These are phyloP conservation scores for Tachina fera DNA, from an alignment of 2,888 invertebrate genomes.

Conservation along the genomic window DNA sequence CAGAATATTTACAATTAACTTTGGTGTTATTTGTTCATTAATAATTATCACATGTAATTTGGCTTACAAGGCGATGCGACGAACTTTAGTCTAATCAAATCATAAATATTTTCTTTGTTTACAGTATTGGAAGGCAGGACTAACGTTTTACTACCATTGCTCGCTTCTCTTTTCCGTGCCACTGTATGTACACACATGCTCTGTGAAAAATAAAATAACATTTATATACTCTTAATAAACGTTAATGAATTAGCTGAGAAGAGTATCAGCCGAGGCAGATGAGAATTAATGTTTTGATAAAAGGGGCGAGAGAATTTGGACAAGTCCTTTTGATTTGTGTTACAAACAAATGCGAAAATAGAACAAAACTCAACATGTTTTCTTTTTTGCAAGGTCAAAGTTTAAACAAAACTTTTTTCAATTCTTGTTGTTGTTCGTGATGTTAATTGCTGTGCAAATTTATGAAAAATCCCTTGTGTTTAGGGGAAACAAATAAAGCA, in stretches of 20 bases:
- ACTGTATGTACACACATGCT: not conserved
- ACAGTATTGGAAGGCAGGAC: too few relatives aligned
- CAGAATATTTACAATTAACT: too few relatives aligned
- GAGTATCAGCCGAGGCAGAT: conserved; percentile 16
- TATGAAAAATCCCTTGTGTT: conserved; percentile 28
- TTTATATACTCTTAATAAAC: conserved; percentile 24
- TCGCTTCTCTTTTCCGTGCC: not conserved
- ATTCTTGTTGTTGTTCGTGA: conserved; percentile 24
- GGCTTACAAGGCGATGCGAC: too few relatives aligned
- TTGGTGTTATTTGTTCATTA: too few relatives aligned
- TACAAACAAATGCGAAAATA: conserved; percentile 68
- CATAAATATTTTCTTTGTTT: too few relatives aligned
- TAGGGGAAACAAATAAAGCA: conserved; percentile 10
- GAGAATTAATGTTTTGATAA: conserved; percentile 59
- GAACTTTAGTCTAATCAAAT: too few relatives aligned
- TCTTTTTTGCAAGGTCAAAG: conserved; percentile 77
- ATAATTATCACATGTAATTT: too few relatives aligned
- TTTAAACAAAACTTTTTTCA: conserved; percentile 75
- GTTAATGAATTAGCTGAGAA: conserved; percentile 56
- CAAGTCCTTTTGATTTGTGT: conserved; percentile 75
- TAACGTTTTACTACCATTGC: not conserved
- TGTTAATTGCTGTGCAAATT: conserved; percentile 71
- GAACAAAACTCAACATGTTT: conserved; percentile 56
- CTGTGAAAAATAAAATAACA: not conserved
- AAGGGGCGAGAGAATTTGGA: conserved; percentile 79